Conservation (phyloP, 2,888 invertebrate genomes). For the Carabus problematicus region DNA sequence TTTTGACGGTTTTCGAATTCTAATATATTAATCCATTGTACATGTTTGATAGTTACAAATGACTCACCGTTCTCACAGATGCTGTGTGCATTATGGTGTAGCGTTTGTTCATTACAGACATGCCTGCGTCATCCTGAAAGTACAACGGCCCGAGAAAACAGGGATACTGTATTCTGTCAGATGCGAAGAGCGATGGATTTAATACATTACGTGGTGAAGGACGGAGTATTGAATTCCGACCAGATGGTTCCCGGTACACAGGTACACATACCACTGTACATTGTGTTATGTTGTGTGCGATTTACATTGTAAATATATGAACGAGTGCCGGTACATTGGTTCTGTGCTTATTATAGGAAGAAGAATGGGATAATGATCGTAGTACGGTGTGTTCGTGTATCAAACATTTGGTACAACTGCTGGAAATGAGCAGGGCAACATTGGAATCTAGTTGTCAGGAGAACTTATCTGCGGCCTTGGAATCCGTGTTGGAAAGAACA, state of each 20-base stretch:
- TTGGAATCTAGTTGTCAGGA: conserved; percentile 67
- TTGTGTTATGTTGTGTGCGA: neutral
- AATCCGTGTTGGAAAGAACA: conserved; percentile 91
- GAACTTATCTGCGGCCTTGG: conserved; percentile 84
- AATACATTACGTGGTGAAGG: conserved; percentile 96
- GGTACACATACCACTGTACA: conserved; percentile 50
- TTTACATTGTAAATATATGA: neutral
- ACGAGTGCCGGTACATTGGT: conserved; percentile 40
- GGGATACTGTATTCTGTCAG: conserved; percentile 97
- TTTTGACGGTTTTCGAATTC: conserved; percentile 9
- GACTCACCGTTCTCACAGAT: neutral
- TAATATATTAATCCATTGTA: neutral
- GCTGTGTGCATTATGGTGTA: neutral
- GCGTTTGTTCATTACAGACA: conserved; percentile 64
- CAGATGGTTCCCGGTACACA: conserved; percentile 58
- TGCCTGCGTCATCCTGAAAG: conserved; percentile 95
- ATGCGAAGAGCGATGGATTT: conserved; percentile 97
- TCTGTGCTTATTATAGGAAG: conserved; percentile 55
- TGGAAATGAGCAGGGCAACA: conserved; percentile 86
- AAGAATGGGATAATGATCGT: conserved; percentile 70
- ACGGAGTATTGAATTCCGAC: conserved; percentile 80
- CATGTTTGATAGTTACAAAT: too few relatives aligned
- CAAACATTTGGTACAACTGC: conserved; percentile 83
- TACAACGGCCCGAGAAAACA: conserved; percentile 89
- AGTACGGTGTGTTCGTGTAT: conserved; percentile 82